Evolutionary conservation across 2,113 vertebrate species (phyloP).

Genomic region (Malurus elegans): DNA sequence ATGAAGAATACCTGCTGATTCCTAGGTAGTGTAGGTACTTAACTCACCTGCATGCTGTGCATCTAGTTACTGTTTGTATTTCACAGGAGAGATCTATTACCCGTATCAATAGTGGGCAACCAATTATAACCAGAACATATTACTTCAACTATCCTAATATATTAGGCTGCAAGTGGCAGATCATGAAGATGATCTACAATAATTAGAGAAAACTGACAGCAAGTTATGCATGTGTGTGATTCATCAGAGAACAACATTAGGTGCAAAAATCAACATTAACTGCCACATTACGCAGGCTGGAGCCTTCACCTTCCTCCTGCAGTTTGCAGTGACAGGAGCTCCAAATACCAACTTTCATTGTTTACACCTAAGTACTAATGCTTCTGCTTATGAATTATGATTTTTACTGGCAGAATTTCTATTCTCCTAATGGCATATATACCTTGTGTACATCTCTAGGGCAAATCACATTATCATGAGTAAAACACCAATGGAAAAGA

Average conservation of each 20-base stretch:
- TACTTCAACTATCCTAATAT: constrained; percentile 54
- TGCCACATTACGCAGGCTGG: not conserved
- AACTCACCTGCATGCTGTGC: constrained; percentile 74
- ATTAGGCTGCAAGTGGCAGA: constrained; percentile 54
- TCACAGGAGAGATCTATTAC: constrained; percentile 69
- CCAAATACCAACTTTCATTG: not conserved
- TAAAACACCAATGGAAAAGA: not conserved
- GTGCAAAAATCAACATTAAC: constrained; percentile 8
- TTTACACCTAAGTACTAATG: not conserved
- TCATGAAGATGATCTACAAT: constrained; percentile 60
- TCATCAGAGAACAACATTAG: constrained; percentile 10
- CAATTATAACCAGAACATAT: constrained; percentile 69
- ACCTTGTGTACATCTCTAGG: not conserved
- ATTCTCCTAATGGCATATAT: not conserved
- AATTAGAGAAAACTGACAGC: constrained; percentile 48
- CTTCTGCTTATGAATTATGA: constrained; percentile 4
- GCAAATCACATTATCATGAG: not conserved
- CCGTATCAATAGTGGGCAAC: constrained; percentile 65
- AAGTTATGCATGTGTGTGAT: not conserved
- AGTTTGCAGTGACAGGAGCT: constrained; percentile 11
- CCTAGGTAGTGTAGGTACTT: constrained; percentile 67
- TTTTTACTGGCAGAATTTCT: constrained; percentile 37
- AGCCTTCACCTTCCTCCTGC: not conserved
- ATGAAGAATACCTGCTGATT: constrained; percentile 72
- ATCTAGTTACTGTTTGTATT: constrained; percentile 71